Conservation (phyloP, 2,888 invertebrate genomes). For the Papilio elwesi region DNA sequence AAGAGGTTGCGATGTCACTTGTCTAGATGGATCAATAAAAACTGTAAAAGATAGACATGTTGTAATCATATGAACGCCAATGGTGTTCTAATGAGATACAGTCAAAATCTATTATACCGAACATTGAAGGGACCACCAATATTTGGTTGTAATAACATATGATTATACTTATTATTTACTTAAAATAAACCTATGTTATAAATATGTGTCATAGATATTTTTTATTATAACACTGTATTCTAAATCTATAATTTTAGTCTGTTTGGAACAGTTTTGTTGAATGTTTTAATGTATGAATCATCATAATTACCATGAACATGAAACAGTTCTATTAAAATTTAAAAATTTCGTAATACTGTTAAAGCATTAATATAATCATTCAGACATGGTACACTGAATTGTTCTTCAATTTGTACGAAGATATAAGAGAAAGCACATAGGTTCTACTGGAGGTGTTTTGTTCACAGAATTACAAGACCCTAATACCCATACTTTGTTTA, state of each 20-base stretch:
- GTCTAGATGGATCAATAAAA: conserved; percentile 73
- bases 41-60: conserved; percentile 53
- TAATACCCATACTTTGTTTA: no score
- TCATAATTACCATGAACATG: conserved; percentile 33
- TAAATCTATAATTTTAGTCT: conserved; percentile 38
- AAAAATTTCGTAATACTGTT: conserved; percentile 46
- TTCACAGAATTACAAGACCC: no score
- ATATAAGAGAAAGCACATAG: no score
- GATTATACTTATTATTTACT: no score
- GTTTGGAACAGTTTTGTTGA: conserved; percentile 32
- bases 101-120: no score
- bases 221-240: neutral
- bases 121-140: no score
- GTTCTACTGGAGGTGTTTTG: no score
- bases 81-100: no score
- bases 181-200: neutral
- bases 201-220: neutral
- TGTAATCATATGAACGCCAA: neutral
- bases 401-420: conserved; percentile 35
- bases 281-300: conserved; percentile 33
- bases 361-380: conserved; percentile 45
- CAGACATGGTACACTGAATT: conserved; percentile 45
- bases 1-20: conserved; percentile 72
- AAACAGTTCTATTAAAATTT: conserved; percentile 42
- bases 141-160: no score